A percentile compares a stretch with the other conserved stretches of the same genome.
Conservation (phyloP, 2,113 vertebrate species). For the Ophiodon elongatus region DNA sequence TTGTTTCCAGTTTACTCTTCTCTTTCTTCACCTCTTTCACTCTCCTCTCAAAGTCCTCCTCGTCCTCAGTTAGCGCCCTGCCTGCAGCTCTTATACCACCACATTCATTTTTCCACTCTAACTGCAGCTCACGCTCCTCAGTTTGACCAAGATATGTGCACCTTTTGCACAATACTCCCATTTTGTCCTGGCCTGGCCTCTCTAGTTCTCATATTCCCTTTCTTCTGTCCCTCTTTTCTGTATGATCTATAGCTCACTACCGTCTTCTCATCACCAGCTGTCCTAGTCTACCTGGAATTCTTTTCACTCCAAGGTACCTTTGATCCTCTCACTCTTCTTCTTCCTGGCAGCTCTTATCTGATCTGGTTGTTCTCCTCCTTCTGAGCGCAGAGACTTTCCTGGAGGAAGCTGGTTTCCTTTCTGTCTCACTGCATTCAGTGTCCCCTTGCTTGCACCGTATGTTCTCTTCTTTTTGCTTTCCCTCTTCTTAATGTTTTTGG, state of each 20-base stretch:
- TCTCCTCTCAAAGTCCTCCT: neutral
- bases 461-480: neutral
- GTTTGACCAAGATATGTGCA: neutral
- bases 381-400: neutral
- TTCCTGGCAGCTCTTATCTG: slow-evolving; percentile 26
- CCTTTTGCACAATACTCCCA: neutral
- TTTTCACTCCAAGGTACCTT: slow-evolving; percentile 22
- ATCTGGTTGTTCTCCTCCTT: slow-evolving; percentile 22
- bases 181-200: neutral
- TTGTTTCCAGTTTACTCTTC: neutral
- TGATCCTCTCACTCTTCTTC: slow-evolving; percentile 36
- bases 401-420: slow-evolving; percentile 17
- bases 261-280: slow-evolving; percentile 14
- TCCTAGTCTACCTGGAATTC: slow-evolving; percentile 10
- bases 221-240: neutral
- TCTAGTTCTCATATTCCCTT: slow-evolving; percentile 7
- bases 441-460: slow-evolving; percentile 1
- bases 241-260: slow-evolving; percentile 18
- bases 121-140: neutral
- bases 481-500: neutral
- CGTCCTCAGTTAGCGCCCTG: neutral
- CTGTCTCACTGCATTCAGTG: neutral
- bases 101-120: neutral
- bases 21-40: neutral
- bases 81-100: slow-evolving; percentile 1